Evolutionary conservation across 2,888 invertebrate species (phyloP).

Genomic region (Patella ulyssiponensis): DNA sequence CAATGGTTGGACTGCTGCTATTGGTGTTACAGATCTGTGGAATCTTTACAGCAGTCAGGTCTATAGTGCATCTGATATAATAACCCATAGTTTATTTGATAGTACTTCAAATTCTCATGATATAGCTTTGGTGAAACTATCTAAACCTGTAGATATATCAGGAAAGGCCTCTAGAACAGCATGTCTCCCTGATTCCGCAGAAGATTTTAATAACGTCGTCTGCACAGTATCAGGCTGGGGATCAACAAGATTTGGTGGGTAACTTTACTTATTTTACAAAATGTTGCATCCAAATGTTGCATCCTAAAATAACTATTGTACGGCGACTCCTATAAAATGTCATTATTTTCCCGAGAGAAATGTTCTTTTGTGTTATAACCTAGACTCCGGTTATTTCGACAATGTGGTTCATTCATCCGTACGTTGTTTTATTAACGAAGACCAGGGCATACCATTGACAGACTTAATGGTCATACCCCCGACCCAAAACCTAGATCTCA

Average conservation of each 20-base stretch:
- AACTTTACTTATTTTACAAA: neutral
- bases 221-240: constrained; percentile 42
- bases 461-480: too few species aligned
- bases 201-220: constrained; percentile 29
- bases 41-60: constrained; percentile 43
- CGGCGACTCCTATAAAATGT: too few species aligned
- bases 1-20: constrained; percentile 47
- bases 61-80: constrained; percentile 38
- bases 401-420: too few species aligned
- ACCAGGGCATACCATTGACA: too few species aligned
- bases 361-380: too few species aligned
- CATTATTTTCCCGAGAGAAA: too few species aligned
- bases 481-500: too few species aligned
- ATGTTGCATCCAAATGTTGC: too few species aligned
- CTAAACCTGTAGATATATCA: constrained; percentile 40
- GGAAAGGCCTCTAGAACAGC: constrained; percentile 26
- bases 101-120: constrained; percentile 45
- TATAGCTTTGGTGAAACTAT: constrained; percentile 54
- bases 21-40: constrained; percentile 44
- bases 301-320: too few species aligned
- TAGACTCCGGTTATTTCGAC: too few species aligned
- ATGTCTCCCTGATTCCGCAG: constrained; percentile 29
- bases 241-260: constrained; percentile 25
- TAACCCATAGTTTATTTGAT: constrained; percentile 43
- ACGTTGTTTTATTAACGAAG: too few species aligned